These are phyloP conservation scores for Trogon surrucura DNA, from an alignment of 2,113 vertebrate species.

Conservation along the genomic window DNA sequence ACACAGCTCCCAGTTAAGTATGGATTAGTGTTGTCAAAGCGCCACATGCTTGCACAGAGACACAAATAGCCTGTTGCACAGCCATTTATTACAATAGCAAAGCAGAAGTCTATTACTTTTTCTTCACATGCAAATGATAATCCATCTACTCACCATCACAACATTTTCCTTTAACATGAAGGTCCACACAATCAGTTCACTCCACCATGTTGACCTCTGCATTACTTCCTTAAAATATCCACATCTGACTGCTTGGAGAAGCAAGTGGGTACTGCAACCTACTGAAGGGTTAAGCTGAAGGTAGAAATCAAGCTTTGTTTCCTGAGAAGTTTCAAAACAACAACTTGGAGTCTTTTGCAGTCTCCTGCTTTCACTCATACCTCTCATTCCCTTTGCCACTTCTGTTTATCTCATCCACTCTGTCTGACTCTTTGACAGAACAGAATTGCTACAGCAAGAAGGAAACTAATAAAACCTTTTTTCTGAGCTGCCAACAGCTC, in stretches of 20 bases:
- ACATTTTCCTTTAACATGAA: background rate
- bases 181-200: background rate
- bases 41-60: background rate
- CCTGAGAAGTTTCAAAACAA: background rate
- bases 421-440: background rate
- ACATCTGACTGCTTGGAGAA: background rate
- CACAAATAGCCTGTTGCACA: background rate
- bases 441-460: background rate
- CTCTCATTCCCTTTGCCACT: background rate
- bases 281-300: background rate
- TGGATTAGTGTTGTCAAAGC: background rate
- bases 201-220: background rate
- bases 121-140: background rate
- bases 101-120: background rate
- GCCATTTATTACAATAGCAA: background rate
- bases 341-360: background rate
- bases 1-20: background rate
- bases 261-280: background rate
- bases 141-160: background rate
- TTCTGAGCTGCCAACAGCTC: background rate
- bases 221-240: background rate
- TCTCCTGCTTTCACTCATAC: background rate
- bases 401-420: background rate
- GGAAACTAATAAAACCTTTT: background rate
- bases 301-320: background rate